A percentile compares a stretch with the other conserved stretches of the same genome.
Conservation (phyloP, 2,113 vertebrate species). For the Naja naja region DNA sequence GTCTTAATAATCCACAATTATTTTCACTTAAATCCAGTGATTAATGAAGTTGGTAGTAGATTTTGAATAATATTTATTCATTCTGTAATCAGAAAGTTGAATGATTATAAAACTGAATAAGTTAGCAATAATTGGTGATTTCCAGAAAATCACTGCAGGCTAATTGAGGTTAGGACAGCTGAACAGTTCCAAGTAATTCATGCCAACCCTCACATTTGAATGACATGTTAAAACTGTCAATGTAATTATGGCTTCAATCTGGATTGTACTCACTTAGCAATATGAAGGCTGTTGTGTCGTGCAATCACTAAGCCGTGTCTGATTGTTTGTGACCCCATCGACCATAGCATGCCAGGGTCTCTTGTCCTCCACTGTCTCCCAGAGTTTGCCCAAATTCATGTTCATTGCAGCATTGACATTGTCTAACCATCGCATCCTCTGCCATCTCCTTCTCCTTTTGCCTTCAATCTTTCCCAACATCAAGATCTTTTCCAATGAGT, state of each 20-base stretch:
- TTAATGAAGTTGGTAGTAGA: conserved; percentile 42
- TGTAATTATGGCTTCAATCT: background rate
- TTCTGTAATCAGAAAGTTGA: background rate
- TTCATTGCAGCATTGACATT: background rate
- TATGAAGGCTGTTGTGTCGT: background rate
- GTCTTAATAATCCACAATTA: conserved; percentile 62
- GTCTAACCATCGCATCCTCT: background rate
- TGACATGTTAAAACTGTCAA: background rate
- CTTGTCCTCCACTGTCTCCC: background rate
- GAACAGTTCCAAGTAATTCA: background rate
- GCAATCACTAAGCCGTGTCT: background rate
- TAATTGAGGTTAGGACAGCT: background rate
- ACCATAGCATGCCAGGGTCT: background rate
- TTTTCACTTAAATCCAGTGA: conserved; percentile 57
- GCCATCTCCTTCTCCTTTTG: background rate
- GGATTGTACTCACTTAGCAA: background rate
- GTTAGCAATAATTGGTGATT: background rate
- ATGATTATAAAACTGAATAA: background rate
- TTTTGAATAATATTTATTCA: background rate
- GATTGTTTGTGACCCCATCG: background rate
- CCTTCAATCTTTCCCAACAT: background rate
- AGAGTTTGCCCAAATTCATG: background rate
- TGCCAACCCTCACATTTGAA: background rate
- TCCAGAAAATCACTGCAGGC: background rate
- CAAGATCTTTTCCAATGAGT: background rate